Conservation (phyloP, 2,797 vertebrate genomes). For the Bryconaethiops microstoma region DNA sequence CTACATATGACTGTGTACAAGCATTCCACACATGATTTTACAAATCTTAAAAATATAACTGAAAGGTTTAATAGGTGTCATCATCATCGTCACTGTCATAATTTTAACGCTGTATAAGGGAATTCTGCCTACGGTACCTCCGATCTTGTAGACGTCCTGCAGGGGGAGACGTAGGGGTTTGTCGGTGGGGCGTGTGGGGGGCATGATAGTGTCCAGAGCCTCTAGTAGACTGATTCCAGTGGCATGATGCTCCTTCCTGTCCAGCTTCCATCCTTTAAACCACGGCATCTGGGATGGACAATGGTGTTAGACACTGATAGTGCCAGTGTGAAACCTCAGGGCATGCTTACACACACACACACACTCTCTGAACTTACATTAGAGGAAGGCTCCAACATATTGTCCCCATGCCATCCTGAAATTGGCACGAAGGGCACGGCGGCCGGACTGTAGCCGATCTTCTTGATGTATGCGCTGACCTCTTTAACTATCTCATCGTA, state of each 20-base stretch:
- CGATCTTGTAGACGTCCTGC: conserved; percentile 89
- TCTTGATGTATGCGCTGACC: conserved; percentile 83
- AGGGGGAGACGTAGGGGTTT: conserved; percentile 86
- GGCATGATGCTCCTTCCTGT: conserved; percentile 81
- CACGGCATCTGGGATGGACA: conserved; percentile 79
- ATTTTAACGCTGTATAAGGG: no score
- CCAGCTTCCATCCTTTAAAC: conserved; percentile 88
- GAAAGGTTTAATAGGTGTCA: no score
- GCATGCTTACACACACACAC: not conserved
- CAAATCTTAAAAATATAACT: no score
- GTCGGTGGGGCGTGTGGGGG: conserved; percentile 85
- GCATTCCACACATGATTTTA: no score
- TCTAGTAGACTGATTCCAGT: conserved; percentile 83
- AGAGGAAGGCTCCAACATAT: conserved; percentile 74
- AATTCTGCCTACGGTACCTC: conserved; percentile 67
- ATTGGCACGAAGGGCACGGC: conserved; percentile 77
- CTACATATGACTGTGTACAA: no score
- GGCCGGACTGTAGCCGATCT: conserved; percentile 82
- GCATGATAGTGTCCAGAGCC: conserved; percentile 85
- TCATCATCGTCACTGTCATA: no score
- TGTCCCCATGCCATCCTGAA: conserved; percentile 70
- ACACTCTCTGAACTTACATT: conserved; percentile 71
- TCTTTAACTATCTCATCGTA: conserved; percentile 83
- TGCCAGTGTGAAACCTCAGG: not conserved
- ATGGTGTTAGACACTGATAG: not conserved